Evolutionary conservation across 2,113 vertebrate species (phyloP), one percentile per base, ranked within the genome.

Genomic region (Cyrtonyx montezumae): DNA sequence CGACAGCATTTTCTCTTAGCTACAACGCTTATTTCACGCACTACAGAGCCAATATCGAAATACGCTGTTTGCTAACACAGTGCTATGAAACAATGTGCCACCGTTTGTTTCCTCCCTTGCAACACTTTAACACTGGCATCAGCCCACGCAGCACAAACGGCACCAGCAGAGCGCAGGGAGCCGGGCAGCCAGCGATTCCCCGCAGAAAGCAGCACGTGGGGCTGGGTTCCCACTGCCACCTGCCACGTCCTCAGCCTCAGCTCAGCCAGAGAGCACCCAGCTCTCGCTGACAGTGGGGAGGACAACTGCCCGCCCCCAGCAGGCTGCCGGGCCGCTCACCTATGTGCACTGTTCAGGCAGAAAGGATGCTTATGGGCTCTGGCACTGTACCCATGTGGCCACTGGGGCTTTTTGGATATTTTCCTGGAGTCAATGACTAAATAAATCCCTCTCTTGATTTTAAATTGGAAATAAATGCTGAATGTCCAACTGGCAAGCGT

Each of bases 401-500:
- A 45, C 51, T 94, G 80, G 36, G 87, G 71, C 49, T 25, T 71
- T 95, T 84, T 82, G 65, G 81, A 93, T 95, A 77, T 4, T 34
- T 65, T 95, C 79, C 91, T 86, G 59, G 51, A 87, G 58, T 84
- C 81, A 92, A 79, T 88, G 79, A 93, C 88, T 85, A 94, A 92
- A 85, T 92, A 94, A 96, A 51, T 28, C 66, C 73, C 69, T 84
- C 62, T 94, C 68, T 68, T 75, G 56, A 84, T 92, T 94, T 90
- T 78, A 94, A 93, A 83, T 77, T 79, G 75, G 89, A 91, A 51
- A 53, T 92, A 91, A 97, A 88, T 86, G 68, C 76, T 28, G 61
- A 11, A 2, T 22, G 51, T 83, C 12, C 0, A 26, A 40, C 12
- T 66, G 66, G 93, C 86, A 86, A 94, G 49, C 53, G 53, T 45